phyloP scores from a whole-genome alignment of 2,797 vertebrate species.

The Poeciliopsis gracilis region DNA sequence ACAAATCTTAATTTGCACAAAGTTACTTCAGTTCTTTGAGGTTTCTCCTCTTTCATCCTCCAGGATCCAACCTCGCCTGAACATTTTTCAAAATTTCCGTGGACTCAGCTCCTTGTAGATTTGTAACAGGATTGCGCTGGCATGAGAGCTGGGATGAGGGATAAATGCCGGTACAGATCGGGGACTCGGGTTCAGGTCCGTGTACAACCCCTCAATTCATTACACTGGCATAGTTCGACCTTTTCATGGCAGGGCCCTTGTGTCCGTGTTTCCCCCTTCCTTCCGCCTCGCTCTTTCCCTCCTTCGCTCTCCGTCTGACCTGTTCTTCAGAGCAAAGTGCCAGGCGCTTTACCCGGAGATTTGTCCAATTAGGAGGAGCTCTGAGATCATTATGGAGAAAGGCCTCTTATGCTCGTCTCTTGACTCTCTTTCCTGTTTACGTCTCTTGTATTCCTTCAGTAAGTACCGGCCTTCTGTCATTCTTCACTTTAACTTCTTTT shows the following conservation, averaged over 20 bases:
- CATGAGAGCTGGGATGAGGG: conserved; percentile 25
- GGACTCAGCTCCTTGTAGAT: conserved; percentile 32
- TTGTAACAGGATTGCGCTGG: not conserved
- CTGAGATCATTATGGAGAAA: conserved; percentile 56
- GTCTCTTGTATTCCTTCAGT: conserved; percentile 11
- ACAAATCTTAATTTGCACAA: not conserved
- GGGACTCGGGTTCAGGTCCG: conserved; percentile 54
- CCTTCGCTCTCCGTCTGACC: conserved; percentile 49
- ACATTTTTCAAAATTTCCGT: conserved; percentile 50
- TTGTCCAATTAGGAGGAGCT: conserved; percentile 76
- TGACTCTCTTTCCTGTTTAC: conserved; percentile 39
- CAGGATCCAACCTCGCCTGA: conserved; percentile 21
- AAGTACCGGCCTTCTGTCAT: conserved; percentile 13
- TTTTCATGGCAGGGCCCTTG: conserved; percentile 61
- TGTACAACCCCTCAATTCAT: conserved; percentile 70
- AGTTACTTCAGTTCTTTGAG: not conserved
- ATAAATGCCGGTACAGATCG: conserved; percentile 44
- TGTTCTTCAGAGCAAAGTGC: conserved; percentile 54
- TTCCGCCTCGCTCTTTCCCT: conserved; percentile 24
- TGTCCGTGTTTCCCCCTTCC: conserved; percentile 51
- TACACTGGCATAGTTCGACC: conserved; percentile 66
- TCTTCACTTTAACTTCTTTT: not conserved
- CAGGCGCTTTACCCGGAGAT: conserved; percentile 55
- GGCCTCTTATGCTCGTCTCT: conserved; percentile 29
- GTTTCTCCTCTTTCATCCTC: conserved; percentile 35